phyloP scores from a whole-genome alignment of 2,888 invertebrate species.

The Idaea dimidiata region DNA sequence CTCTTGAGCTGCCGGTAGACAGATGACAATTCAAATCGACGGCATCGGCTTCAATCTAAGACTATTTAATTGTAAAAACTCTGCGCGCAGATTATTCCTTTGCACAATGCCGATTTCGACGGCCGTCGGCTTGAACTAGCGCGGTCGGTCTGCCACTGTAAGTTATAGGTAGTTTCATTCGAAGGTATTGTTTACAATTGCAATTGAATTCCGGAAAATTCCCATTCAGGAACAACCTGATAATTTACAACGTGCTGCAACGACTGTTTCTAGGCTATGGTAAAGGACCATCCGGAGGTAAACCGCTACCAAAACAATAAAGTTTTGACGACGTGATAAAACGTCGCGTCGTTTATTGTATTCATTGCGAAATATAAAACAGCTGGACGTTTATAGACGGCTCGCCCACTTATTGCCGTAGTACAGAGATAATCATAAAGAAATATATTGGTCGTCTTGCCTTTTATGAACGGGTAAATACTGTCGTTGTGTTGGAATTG shows the following conservation, averaged over 20 bases:
- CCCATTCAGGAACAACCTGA: no score
- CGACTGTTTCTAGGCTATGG: neutral
- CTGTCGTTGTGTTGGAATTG: neutral
- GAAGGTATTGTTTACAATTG: neutral
- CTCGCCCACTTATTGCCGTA: constrained; percentile 44
- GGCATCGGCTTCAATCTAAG: no score
- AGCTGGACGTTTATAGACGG: constrained; percentile 49
- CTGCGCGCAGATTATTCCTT: no score
- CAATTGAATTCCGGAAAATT: neutral
- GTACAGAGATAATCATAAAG: constrained; percentile 26
- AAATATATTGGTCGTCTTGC: neutral
- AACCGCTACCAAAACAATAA: neutral
- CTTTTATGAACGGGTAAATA: neutral
- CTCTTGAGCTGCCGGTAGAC: no score
- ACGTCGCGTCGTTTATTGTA: constrained; percentile 35
- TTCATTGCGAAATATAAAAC: constrained; percentile 42
- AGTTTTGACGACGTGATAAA: constrained; percentile 29
- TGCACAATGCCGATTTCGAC: no score
- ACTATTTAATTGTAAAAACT: no score
- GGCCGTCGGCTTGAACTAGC: no score
- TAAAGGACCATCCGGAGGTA: neutral
- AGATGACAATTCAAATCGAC: no score
- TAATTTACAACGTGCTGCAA: neutral
- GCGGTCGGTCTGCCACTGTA: no score
- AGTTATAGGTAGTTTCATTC: no score